phyloP scores from a whole-genome alignment of 1,140 invertebrate species.

The Danaus plexippus region DNA sequence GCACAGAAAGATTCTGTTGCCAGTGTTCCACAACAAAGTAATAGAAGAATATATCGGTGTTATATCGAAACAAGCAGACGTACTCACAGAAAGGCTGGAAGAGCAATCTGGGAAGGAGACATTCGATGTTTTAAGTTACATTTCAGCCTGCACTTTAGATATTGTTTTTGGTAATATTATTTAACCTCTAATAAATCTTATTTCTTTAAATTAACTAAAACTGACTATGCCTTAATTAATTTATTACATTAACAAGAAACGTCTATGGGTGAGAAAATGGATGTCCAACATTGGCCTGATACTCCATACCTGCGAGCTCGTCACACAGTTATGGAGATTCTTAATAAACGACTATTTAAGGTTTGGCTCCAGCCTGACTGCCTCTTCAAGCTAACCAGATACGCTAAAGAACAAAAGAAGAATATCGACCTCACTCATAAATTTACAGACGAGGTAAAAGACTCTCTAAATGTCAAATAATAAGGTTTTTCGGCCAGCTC shows the following conservation, averaged over 20 bases:
- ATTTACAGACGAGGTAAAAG: slow-evolving; percentile 51
- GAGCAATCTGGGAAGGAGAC: slow-evolving; percentile 49
- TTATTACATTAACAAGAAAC: slow-evolving; percentile 31
- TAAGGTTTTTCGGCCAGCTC: too few relatives aligned
- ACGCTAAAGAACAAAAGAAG: slow-evolving; percentile 41
- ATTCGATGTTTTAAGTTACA: slow-evolving; percentile 76
- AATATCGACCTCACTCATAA: slow-evolving; percentile 51
- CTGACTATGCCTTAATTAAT: too few relatives aligned
- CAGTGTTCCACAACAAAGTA: slow-evolving; percentile 84
- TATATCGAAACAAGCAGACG: slow-evolving; percentile 78
- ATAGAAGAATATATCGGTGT: slow-evolving; percentile 81
- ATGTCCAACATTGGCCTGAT: slow-evolving; percentile 48
- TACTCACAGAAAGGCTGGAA: slow-evolving; percentile 73
- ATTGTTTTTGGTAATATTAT: slow-evolving; percentile 78
- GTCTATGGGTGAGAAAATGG: slow-evolving; percentile 55
- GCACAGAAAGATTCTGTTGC: slow-evolving; percentile 80
- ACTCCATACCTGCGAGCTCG: slow-evolving; percentile 49
- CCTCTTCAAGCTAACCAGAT: slow-evolving; percentile 44
- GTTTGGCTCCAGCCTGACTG: slow-evolving; percentile 50
- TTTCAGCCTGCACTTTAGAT: slow-evolving; percentile 80
- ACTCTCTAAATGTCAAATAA: too few relatives aligned
- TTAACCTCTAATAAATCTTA: too few relatives aligned
- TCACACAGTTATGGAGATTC: slow-evolving; percentile 48
- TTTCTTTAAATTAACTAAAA: too few relatives aligned
- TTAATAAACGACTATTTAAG: slow-evolving; percentile 53